These are phyloP conservation scores for Heliocidaris erythrogramma DNA, from an alignment of 35 echinoderm and acorn worm genomes.

Conservation along the genomic window DNA sequence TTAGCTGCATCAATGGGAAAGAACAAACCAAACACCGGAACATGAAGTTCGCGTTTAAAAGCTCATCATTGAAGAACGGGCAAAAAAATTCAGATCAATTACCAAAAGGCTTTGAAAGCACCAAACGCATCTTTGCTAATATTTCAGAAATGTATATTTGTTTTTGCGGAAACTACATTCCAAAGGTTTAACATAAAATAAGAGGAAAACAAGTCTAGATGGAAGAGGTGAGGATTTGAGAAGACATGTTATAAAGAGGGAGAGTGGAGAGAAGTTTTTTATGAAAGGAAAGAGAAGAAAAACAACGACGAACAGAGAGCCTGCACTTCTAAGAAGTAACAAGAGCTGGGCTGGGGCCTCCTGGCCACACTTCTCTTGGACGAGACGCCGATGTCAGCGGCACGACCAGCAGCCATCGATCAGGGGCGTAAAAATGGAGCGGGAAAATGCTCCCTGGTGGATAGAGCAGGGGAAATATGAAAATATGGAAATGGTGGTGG, in stretches of 20 bases:
- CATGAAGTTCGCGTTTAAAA: neutral
- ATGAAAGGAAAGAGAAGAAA: neutral
- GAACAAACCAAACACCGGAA: too few species aligned
- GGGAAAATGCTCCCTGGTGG: constrained; percentile 7
- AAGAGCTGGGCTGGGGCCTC: neutral
- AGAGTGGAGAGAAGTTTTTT: neutral
- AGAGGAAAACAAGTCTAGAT: neutral
- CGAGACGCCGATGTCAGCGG: constrained; percentile 19
- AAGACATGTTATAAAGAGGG: neutral
- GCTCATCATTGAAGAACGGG: neutral
- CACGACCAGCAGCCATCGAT: constrained; percentile 41
- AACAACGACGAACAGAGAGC: neutral
- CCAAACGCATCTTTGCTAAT: neutral
- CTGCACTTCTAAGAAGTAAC: neutral
- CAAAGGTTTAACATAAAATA: neutral
- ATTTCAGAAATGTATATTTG: neutral
- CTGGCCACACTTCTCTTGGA: neutral
- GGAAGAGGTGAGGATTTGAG: neutral
- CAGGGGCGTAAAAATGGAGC: neutral
- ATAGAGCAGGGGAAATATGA: neutral
- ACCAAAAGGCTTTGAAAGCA: neutral
- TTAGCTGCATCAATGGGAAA: too few species aligned
- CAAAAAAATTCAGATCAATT: neutral
- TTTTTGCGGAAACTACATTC: neutral
- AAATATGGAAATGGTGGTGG: neutral